Conservation (phyloP, 2,888 invertebrate species). For the Athrips mouffetella region DNA sequence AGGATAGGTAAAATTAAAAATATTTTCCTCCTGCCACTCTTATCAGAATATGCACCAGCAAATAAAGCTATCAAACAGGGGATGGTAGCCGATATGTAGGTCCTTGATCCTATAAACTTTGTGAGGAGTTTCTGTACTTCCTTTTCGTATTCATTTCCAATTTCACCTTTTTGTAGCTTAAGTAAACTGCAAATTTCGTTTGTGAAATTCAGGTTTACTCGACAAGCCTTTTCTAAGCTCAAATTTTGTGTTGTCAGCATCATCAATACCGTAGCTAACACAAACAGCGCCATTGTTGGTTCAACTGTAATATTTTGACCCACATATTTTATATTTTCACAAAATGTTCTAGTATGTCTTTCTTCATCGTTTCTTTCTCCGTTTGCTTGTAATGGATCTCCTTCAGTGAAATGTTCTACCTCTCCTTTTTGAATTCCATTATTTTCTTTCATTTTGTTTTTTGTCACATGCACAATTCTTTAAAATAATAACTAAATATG, state of each 20-base stretch:
- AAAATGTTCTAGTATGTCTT: too few relatives aligned
- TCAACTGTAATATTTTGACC: conserved; percentile 53
- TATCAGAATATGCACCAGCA: conserved; percentile 86
- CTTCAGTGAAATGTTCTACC: conserved; percentile 24
- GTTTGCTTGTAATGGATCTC: conserved; percentile 25
- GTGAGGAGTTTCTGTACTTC: conserved; percentile 84
- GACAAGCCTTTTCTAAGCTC: conserved; percentile 89
- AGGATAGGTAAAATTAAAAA: conserved; percentile 85
- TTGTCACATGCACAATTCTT: too few relatives aligned
- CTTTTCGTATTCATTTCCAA: conserved; percentile 69
- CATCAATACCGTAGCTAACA: conserved; percentile 61
- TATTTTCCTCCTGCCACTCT: conserved; percentile 81
- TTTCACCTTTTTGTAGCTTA: conserved; percentile 80
- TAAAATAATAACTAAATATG: background rate
- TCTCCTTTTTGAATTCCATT: background rate
- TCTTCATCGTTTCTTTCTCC: conserved; percentile 24
- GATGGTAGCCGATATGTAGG: conserved; percentile 86
- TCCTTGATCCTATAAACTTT: conserved; percentile 86
- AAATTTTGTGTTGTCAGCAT: conserved; percentile 87
- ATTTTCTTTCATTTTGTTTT: background rate
- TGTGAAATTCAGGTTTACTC: conserved; percentile 86
- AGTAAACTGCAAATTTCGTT: conserved; percentile 85
- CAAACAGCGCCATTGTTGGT: conserved; percentile 48
- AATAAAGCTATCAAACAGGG: conserved; percentile 88
- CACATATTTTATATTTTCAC: conserved; percentile 32